phyloP scores from a whole-genome alignment of 2,113 vertebrate genomes.

The Centropus bengalensis region DNA sequence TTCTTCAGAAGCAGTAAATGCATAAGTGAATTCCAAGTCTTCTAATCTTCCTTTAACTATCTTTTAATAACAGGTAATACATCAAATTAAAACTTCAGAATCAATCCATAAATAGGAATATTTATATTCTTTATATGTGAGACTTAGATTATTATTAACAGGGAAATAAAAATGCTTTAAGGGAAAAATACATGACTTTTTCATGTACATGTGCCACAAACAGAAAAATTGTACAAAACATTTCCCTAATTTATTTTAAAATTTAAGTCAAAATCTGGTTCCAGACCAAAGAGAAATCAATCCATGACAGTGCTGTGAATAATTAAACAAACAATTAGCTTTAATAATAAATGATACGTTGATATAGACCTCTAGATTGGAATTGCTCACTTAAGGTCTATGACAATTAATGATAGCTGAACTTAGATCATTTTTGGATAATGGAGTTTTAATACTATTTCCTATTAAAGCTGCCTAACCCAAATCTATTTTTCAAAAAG shows the following conservation, averaged over 20 bases:
- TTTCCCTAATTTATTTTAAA: background rate
- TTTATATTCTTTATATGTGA: background rate
- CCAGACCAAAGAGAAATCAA: constrained; percentile 25
- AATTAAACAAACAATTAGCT: constrained; percentile 66
- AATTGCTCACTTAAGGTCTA: constrained; percentile 48
- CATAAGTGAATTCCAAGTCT: constrained; percentile 32
- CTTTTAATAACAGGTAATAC: constrained; percentile 27
- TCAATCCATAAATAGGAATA: background rate
- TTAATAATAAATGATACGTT: constrained; percentile 66
- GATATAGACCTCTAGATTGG: constrained; percentile 14
- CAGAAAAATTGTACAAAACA: background rate
- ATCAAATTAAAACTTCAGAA: background rate
- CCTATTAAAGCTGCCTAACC: background rate
- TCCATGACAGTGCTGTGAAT: constrained; percentile 41
- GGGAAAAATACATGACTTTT: background rate
- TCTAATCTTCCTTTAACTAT: background rate
- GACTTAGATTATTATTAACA: background rate
- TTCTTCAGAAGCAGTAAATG: constrained; percentile 13
- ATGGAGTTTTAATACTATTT: constrained; percentile 60
- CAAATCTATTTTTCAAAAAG: background rate
- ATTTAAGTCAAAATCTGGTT: background rate
- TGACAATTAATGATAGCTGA: constrained; percentile 43
- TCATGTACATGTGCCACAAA: background rate
- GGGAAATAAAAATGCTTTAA: background rate
- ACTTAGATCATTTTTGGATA: constrained; percentile 29